Percentiles rank a stretch among this genome's conserved stretches.
phyloP scores from a whole-genome alignment of 64 coral and sea anemone genomes.

The Acropora tenuis region DNA sequence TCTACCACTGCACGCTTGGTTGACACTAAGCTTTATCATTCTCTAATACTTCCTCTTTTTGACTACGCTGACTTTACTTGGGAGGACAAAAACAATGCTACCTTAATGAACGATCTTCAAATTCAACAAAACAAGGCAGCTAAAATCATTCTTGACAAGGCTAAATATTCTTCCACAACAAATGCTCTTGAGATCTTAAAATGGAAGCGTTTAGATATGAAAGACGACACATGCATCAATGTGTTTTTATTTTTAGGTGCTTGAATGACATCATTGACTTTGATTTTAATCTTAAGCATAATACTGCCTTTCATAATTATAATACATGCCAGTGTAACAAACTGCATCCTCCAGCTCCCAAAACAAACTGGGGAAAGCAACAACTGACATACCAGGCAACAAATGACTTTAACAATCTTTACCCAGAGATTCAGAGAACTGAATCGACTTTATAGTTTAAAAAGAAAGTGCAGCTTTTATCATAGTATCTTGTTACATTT shows the following conservation, averaged over 20 bases:
- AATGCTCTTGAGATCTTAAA: slow-evolving; percentile 10
- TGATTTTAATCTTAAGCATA: slow-evolving; percentile 18
- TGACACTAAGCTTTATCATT: slow-evolving; percentile 5
- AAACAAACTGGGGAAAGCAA: slow-evolving; percentile 1
- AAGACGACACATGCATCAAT: not conserved
- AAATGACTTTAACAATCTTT: not conserved
- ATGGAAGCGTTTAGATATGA: slow-evolving; percentile 4
- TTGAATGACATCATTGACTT: slow-evolving; percentile 11
- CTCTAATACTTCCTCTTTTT: not conserved
- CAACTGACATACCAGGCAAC: slow-evolving; percentile 1
- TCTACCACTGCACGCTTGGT: not conserved
- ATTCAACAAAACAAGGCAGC: slow-evolving; percentile 33
- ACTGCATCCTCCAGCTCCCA: not conserved
- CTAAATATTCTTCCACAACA: slow-evolving; percentile 16
- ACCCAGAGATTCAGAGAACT: not conserved
- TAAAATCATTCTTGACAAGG: slow-evolving; percentile 34
- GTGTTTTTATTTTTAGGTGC: slow-evolving; percentile 12
- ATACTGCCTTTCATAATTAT: not conserved
- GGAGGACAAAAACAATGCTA: slow-evolving; percentile 27
- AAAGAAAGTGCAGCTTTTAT: not conserved
- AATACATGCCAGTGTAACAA: slow-evolving; percentile 19
- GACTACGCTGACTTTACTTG: slow-evolving; percentile 20
- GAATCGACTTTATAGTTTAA: not conserved
- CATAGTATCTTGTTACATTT: not conserved
- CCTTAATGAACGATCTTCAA: slow-evolving; percentile 27